These are phyloP conservation scores for Callipepla californica DNA, from an alignment of 2,113 vertebrate genomes.

Conservation along the genomic window DNA sequence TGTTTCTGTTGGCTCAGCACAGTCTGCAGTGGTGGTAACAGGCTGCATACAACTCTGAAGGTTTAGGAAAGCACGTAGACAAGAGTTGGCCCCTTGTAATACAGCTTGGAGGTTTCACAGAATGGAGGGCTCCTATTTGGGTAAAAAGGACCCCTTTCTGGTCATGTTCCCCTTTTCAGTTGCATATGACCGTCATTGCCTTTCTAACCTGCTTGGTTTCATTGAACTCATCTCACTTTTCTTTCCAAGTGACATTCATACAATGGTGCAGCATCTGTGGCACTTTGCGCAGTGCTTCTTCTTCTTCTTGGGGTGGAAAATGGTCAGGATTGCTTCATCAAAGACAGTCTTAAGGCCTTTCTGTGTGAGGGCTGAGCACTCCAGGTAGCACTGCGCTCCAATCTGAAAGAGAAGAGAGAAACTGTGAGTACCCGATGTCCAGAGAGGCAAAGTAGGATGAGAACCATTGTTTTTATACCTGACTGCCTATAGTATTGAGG, in stretches of 20 bases:
- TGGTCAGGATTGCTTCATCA: constrained; percentile 90
- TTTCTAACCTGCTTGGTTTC: constrained; percentile 25
- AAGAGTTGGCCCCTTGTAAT: constrained; percentile 1
- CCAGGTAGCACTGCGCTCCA: constrained; percentile 89
- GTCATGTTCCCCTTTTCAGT: constrained; percentile 50
- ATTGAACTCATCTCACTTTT: neutral
- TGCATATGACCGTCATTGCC: neutral
- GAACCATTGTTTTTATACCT: neutral
- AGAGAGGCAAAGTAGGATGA: neutral
- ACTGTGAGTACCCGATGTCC: neutral
- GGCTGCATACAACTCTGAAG: neutral
- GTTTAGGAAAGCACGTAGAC: constrained; percentile 50
- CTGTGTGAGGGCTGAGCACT: constrained; percentile 90
- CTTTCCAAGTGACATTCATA: constrained; percentile 71
- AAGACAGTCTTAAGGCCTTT: constrained; percentile 92
- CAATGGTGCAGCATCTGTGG: constrained; percentile 80
- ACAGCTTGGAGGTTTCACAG: constrained; percentile 57
- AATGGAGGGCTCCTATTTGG: neutral
- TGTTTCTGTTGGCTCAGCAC: neutral
- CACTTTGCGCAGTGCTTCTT: constrained; percentile 76
- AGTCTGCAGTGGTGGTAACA: constrained; percentile 9
- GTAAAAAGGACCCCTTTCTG: constrained; percentile 40
- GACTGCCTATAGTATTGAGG: neutral
- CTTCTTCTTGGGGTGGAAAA: constrained; percentile 90
- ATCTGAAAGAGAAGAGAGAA: constrained; percentile 78